Conservation (phyloP, 2,797 vertebrate species). For the Enoplosus armatus region DNA sequence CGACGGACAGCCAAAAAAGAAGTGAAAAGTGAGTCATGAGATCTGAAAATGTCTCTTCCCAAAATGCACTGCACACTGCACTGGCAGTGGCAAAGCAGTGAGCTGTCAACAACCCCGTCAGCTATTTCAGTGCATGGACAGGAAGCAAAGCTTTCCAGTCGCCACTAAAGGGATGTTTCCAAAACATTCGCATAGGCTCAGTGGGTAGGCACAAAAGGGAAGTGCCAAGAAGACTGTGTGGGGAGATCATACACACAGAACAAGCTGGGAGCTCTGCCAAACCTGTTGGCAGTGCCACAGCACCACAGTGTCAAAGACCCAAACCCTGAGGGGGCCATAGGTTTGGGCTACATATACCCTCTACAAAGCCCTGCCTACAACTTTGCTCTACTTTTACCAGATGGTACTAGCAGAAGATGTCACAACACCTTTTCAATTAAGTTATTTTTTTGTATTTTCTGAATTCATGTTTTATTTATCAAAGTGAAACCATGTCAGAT, state of each 20-base stretch:
- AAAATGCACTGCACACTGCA: conserved; percentile 47
- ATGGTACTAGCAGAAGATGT: not conserved
- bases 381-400: not conserved
- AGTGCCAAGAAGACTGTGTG: conserved; percentile 51
- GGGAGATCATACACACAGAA: conserved; percentile 46
- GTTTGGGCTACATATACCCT: not conserved
- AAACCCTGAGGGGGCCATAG: conserved; percentile 9
- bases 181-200: conserved; percentile 64
- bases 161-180: conserved; percentile 69
- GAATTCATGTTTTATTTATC: too few relatives aligned
- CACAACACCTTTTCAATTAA: not conserved
- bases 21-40: conserved; percentile 60
- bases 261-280: conserved; percentile 49
- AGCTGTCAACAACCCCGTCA: conserved; percentile 61
- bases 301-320: conserved; percentile 28
- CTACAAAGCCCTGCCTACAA: not conserved
- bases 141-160: conserved; percentile 70
- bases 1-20: conserved; percentile 45
- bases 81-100: conserved; percentile 22
- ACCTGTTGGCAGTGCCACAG: conserved; percentile 31
- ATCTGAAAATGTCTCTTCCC: conserved; percentile 50
- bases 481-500: not conserved
- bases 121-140: conserved; percentile 60
- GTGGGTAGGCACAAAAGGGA: conserved; percentile 59
- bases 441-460: too few relatives aligned